Percentiles rank a stretch among this genome's conserved stretches.
These are phyloP conservation scores for Fissipunctia ypsillon DNA, from an alignment of 2,888 invertebrate species.

Conservation along the genomic window DNA sequence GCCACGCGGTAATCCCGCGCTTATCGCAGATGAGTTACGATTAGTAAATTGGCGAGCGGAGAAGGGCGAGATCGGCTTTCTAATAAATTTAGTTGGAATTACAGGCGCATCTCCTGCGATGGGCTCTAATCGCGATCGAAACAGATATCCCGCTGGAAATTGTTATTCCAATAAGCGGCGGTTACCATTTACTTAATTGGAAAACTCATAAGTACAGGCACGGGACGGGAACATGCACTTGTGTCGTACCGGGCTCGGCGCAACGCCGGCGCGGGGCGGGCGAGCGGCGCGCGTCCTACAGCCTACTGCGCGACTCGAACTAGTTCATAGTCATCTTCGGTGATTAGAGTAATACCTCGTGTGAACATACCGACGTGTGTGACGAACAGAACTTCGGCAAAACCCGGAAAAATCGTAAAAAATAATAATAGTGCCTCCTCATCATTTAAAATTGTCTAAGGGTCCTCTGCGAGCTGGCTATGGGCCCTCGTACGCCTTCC, in stretches of 20 bases:
- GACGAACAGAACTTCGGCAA: neutral
- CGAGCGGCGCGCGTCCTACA: neutral
- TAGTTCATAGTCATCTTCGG: constrained; percentile 6
- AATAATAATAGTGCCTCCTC: too few relatives aligned
- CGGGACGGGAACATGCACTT: constrained; percentile 47
- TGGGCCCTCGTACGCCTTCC: too few relatives aligned
- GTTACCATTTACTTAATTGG: constrained; percentile 69
- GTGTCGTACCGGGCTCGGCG: constrained; percentile 25
- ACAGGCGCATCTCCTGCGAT: constrained; percentile 71
- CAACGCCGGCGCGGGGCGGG: constrained; percentile 24
- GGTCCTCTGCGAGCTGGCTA: too few relatives aligned
- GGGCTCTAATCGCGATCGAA: constrained; percentile 65
- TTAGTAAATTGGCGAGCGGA: constrained; percentile 86
- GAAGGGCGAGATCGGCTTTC: constrained; percentile 82
- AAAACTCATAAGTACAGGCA: constrained; percentile 62
- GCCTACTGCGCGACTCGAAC: constrained; percentile 15
- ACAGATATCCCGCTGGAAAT: constrained; percentile 66
- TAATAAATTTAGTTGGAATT: constrained; percentile 83
- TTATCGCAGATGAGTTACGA: constrained; percentile 87
- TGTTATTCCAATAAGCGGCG: constrained; percentile 67
- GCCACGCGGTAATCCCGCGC: constrained; percentile 72
- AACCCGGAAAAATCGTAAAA: too few relatives aligned
- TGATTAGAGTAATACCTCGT: neutral
- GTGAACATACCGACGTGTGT: too few relatives aligned
- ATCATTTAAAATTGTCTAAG: too few relatives aligned